Evolutionary conservation across 2,797 vertebrate species (phyloP).

Genomic region (Gallinago solitaria): DNA sequence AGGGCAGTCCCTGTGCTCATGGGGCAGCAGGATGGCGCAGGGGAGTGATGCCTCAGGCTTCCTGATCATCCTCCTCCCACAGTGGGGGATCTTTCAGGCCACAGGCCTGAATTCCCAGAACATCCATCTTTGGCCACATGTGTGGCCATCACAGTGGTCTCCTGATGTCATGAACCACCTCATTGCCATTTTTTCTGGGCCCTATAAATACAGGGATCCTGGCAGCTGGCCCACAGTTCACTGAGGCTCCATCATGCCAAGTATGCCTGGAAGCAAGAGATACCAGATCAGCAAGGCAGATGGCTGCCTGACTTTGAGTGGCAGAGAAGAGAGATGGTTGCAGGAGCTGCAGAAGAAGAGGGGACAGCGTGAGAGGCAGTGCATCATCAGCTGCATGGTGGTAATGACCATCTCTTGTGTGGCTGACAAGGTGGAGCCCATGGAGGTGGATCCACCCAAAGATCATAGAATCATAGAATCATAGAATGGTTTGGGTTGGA

Average conservation of each 20-base stretch:
- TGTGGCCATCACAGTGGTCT: neutral
- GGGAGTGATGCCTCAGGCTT: neutral
- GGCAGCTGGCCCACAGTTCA: too few relatives aligned
- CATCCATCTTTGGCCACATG: neutral
- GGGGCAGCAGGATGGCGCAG: neutral
- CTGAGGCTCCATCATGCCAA: neutral
- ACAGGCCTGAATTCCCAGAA: neutral
- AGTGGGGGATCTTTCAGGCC: neutral
- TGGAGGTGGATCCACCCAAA: neutral
- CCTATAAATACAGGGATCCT: neutral
- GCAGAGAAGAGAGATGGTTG: neutral
- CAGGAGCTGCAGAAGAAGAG: neutral
- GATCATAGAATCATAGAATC: too few relatives aligned
- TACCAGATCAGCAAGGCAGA: neutral
- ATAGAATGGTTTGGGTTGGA: too few relatives aligned
- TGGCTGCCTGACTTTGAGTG: neutral
- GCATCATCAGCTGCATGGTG: neutral
- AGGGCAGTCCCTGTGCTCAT: neutral
- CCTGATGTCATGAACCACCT: neutral
- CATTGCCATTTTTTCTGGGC: neutral
- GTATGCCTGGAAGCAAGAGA: neutral
- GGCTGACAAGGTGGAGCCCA: neutral
- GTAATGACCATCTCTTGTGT: accelerated
- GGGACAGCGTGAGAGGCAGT: accelerated
- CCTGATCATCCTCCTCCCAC: neutral